These are phyloP conservation scores for Lutra lutra DNA, from an alignment of 2,797 vertebrate genomes.

Conservation along the genomic window DNA sequence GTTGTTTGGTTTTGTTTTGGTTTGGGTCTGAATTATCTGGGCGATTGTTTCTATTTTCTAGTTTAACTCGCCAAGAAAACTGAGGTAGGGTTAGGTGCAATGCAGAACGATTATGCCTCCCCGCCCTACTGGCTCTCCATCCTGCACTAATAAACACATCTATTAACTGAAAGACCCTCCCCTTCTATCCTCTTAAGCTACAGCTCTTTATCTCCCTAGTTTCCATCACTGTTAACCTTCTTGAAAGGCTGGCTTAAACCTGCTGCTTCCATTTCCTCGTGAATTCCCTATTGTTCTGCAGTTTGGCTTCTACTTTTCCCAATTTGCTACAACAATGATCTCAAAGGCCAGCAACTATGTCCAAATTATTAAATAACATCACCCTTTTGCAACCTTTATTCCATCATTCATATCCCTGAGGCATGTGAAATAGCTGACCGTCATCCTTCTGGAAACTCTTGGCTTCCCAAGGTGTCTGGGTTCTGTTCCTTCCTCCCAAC, in stretches of 20 bases:
- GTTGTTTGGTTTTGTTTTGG: slow-evolving; percentile 20
- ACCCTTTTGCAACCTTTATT: not conserved
- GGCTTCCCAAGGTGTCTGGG: not conserved
- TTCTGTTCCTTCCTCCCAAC: not conserved
- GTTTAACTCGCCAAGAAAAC: slow-evolving; percentile 60
- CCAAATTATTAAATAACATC: not conserved
- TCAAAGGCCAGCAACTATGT: not conserved
- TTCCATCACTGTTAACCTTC: not conserved
- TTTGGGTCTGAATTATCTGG: slow-evolving; percentile 37
- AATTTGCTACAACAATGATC: not conserved
- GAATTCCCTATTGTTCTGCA: not conserved
- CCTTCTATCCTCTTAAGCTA: not conserved
- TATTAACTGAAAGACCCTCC: not conserved
- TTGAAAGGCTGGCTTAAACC: not conserved
- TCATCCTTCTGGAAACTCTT: not conserved
- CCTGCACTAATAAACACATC: not conserved
- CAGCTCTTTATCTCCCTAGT: not conserved
- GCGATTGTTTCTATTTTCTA: slow-evolving; percentile 38
- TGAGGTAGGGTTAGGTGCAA: not conserved
- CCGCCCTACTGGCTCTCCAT: not conserved
- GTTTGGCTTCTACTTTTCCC: not conserved
- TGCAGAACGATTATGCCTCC: not conserved
- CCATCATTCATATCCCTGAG: not conserved
- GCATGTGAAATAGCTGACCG: not conserved
- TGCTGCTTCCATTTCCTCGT: not conserved